Percentiles rank a stretch among this genome's conserved stretches.
phyloP scores from a whole-genome alignment of 1,140 invertebrate genomes.

The Calosoma granatense region DNA sequence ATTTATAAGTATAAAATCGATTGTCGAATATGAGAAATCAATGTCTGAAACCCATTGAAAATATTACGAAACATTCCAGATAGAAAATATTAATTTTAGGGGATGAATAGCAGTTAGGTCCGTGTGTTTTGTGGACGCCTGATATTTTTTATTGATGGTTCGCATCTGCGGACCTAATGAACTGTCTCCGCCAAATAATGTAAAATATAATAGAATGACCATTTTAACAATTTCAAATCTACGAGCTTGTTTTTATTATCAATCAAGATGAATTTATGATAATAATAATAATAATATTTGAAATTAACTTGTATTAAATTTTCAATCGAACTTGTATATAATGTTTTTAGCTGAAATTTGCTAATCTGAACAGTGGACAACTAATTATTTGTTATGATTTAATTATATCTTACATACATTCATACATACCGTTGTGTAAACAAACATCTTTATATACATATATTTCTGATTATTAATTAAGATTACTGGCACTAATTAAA shows the following conservation, averaged over 20 bases:
- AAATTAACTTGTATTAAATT: background rate
- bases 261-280: too few species aligned
- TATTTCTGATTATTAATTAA: too few species aligned
- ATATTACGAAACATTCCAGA: background rate
- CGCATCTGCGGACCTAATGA: background rate
- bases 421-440: too few species aligned
- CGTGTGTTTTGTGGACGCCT: background rate
- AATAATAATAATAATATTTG: background rate
- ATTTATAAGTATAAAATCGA: background rate
- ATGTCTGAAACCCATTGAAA: constrained; percentile 9
- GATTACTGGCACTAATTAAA: too few species aligned
- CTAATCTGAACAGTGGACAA: background rate
- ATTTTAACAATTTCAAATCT: constrained; percentile 3
- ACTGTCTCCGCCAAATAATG: background rate
- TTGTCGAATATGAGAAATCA: constrained; percentile 9
- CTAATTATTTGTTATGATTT: background rate
- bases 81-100: background rate
- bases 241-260: constrained; percentile 5
- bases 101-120: background rate
- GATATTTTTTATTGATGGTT: background rate
- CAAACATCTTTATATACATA: too few species aligned
- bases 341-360: background rate
- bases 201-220: background rate
- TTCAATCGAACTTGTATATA: background rate
- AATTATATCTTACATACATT: background rate